Evolutionary conservation across 2,888 invertebrate genomes (phyloP).

Genomic region (Dendrolimus houi): DNA sequence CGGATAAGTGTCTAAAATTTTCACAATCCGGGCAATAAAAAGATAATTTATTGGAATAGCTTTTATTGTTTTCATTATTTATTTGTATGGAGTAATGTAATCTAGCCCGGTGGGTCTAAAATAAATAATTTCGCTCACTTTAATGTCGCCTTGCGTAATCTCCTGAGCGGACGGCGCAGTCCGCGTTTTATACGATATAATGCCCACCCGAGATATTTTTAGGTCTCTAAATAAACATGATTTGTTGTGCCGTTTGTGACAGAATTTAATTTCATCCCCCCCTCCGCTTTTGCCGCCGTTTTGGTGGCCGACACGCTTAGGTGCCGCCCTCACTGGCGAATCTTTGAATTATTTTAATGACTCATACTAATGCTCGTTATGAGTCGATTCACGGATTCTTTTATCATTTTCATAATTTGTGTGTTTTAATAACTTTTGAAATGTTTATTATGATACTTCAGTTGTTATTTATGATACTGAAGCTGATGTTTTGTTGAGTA

Average conservation of each 20-base stretch:
- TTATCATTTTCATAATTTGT: background rate
- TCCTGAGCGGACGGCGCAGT: conserved; percentile 57
- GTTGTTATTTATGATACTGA: background rate
- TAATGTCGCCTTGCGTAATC: conserved; percentile 76
- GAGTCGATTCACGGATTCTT: background rate
- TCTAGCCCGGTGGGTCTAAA: conserved; percentile 71
- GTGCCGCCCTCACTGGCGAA: conserved; percentile 52
- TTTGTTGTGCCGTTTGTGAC: conserved; percentile 71
- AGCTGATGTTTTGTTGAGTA: too few relatives aligned
- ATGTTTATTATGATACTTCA: background rate
- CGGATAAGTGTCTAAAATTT: conserved; percentile 77
- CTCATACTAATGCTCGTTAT: conserved; percentile 14
- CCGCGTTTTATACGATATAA: conserved; percentile 61
- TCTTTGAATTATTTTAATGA: conserved; percentile 70
- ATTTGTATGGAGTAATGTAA: conserved; percentile 77
- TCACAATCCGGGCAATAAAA: conserved; percentile 76
- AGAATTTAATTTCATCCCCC: conserved; percentile 67
- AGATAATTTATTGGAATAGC: conserved; percentile 77
- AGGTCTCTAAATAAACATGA: conserved; percentile 76
- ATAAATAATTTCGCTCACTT: conserved; percentile 71
- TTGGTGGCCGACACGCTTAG: conserved; percentile 15
- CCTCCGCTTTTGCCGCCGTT: conserved; percentile 1
- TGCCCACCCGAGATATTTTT: conserved; percentile 75
- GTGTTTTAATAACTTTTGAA: background rate
- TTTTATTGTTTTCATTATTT: conserved; percentile 77